Evolutionary conservation across 2,113 vertebrate genomes (phyloP).

Genomic region (Stigmatopora argus): DNA sequence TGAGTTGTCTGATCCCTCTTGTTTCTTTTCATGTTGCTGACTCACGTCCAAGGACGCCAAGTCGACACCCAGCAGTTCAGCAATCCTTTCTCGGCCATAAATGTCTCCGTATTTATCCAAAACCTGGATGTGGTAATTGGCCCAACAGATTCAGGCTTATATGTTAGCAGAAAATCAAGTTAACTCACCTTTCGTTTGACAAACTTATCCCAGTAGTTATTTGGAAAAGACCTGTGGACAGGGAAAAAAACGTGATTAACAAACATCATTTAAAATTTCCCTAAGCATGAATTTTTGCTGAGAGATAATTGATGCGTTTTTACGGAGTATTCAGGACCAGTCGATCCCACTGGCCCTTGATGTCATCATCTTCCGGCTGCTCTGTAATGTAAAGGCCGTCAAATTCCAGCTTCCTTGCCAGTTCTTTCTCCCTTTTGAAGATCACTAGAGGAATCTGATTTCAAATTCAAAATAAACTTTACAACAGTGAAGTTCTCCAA

Average conservation of each 20-base stretch:
- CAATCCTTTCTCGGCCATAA: slow-evolving; percentile 85
- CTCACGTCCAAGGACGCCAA: slow-evolving; percentile 84
- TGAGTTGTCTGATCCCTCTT: slow-evolving; percentile 76
- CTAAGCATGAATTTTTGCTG: neutral
- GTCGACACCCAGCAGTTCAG: slow-evolving; percentile 86
- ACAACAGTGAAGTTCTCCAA: neutral
- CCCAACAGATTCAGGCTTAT: neutral
- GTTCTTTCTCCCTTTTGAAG: slow-evolving; percentile 89
- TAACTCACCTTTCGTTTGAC: slow-evolving; percentile 84
- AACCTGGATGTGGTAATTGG: slow-evolving; percentile 63
- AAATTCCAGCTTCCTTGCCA: slow-evolving; percentile 90
- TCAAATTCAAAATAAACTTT: neutral
- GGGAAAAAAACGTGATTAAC: neutral
- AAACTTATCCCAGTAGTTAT: slow-evolving; percentile 96
- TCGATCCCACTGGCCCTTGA: slow-evolving; percentile 90
- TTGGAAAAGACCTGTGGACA: slow-evolving; percentile 81
- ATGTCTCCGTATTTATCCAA: slow-evolving; percentile 90
- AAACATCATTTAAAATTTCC: neutral
- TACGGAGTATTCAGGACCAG: slow-evolving; percentile 88
- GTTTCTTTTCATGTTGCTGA: slow-evolving; percentile 80
- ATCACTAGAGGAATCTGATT: slow-evolving; percentile 85
- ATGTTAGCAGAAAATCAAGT: slow-evolving; percentile 5
- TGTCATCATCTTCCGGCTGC: slow-evolving; percentile 88
- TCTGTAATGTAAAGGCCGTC: slow-evolving; percentile 88
- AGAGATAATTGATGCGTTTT: neutral